Base-by-base conservation (phyloP, 2,888 invertebrate genomes). In the Palloptera scutellata region DNA sequence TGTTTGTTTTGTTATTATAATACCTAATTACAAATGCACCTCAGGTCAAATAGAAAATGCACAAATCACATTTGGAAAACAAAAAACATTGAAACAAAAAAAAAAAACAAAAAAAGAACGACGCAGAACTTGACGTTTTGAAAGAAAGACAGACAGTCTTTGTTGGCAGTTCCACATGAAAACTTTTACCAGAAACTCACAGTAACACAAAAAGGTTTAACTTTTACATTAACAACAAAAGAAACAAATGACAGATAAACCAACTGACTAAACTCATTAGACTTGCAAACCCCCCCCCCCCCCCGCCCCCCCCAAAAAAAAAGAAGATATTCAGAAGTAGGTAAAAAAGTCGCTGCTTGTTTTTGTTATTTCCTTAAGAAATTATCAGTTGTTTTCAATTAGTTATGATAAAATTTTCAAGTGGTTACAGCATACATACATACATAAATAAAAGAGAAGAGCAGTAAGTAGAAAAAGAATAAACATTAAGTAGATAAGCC, bases 1-100 rank as follows among this genome's bases (percentile, higher is more conserved):
- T n/a, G n/a, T n/a, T n/a, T n/a, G n/a, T 10, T 61, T 53, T 13
- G n/a, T 59, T 45, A 53, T 42, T 61, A 41, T 53, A 30, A 30
- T 30, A 6, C 3, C 6, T 30, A 30, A 64, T 59, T 64, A 51
- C 40, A 53, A 59, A 64, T 59, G 52, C 59, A 64, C 17, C 52
- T 64, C 64, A 58, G 41, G 51, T 51, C 58, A 58, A 64, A 52
- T 17, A 52, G n/a, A 19, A 17, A 52, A 19, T 17, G 19, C 52
- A 52, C n/a, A 52, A 2, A 13, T n/a, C 15, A 19, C 15, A 52
- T 17, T 17, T 52, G n/a, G 19, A n/a, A 52, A 52, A 52, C 9
- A 10, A 52, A 52, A 30, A 30, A 30, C 30, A 30, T 4, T 4
- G 3, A 30, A 30, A 2, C 2, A 30, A 30, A 6, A 30, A 30